phyloP scores from a whole-genome alignment of 2,797 vertebrate species.

The Sciurus carolinensis region DNA sequence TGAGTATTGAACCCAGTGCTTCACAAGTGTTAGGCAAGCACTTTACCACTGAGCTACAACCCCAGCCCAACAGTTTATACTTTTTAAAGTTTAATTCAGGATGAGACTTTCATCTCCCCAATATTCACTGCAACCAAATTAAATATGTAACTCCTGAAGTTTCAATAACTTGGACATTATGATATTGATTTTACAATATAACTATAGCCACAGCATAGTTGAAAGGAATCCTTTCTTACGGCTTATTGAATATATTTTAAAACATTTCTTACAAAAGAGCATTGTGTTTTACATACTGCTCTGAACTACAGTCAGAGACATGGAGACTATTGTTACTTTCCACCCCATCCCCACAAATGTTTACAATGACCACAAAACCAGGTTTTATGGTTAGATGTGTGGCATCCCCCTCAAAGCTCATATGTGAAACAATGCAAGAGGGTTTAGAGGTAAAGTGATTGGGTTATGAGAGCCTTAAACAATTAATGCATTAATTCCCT shows the following conservation, averaged over 20 bases:
- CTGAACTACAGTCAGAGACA: not conserved
- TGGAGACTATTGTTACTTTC: not conserved
- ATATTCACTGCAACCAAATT: constrained; percentile 52
- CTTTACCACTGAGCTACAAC: too few relatives aligned
- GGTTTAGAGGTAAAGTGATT: too few relatives aligned
- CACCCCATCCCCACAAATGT: not conserved
- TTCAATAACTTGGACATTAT: constrained; percentile 24
- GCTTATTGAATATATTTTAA: not conserved
- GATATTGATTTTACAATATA: constrained; percentile 44
- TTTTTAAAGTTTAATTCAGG: constrained; percentile 15
- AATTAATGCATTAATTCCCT: too few relatives aligned
- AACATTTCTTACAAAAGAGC: not conserved
- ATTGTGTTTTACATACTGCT: not conserved
- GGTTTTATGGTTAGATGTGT: not conserved
- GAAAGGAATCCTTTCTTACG: not conserved
- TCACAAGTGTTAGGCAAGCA: too few relatives aligned
- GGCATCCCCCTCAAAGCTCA: too few relatives aligned
- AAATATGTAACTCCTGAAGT: constrained; percentile 1
- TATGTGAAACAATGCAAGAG: too few relatives aligned
- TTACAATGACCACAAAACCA: not conserved
- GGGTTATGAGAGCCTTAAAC: too few relatives aligned
- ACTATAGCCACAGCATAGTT: not conserved
- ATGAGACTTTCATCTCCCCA: constrained; percentile 29
- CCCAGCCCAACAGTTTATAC: not conserved
- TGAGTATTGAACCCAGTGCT: too few relatives aligned